Conservation (phyloP, 2,888 invertebrate species). For the Sussaba pulchella region DNA sequence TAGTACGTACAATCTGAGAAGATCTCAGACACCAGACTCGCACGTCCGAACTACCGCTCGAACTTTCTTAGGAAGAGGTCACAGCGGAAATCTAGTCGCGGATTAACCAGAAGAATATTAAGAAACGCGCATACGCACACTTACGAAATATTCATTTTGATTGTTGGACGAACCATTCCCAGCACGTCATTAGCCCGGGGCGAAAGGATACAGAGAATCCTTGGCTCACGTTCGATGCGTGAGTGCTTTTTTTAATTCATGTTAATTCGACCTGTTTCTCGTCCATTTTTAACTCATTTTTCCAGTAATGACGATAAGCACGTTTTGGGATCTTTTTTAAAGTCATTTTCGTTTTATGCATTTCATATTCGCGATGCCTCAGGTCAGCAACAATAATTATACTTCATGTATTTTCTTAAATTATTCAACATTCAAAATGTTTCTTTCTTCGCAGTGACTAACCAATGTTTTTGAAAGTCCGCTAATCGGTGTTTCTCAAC, state of each 20-base stretch:
- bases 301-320: constrained; percentile 1
- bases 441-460: no score
- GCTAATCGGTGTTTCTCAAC: not conserved
- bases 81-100: constrained; percentile 33
- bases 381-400: constrained; percentile 1
- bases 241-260: constrained; percentile 40
- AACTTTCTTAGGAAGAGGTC: constrained; percentile 36
- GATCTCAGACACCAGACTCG: not conserved
- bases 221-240: constrained; percentile 39
- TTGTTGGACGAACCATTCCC: constrained; percentile 39
- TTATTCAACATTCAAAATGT: not conserved
- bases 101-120: constrained; percentile 49
- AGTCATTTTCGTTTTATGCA: not conserved
- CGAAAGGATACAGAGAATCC: constrained; percentile 16
- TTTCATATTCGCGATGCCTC: constrained; percentile 17
- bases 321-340: not conserved
- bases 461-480: no score
- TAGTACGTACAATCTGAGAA: not conserved
- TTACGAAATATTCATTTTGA: constrained; percentile 5
- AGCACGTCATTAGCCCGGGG: constrained; percentile 59
- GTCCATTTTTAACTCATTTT: constrained; percentile 13
- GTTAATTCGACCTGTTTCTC: constrained; percentile 28
- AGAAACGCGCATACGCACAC: not conserved
- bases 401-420: not conserved
- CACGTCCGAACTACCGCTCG: constrained; percentile 33